Percentiles rank a stretch among this genome's conserved stretches.
phyloP scores from a whole-genome alignment of 2,797 vertebrate genomes.

The Hyperoplus immaculatus region DNA sequence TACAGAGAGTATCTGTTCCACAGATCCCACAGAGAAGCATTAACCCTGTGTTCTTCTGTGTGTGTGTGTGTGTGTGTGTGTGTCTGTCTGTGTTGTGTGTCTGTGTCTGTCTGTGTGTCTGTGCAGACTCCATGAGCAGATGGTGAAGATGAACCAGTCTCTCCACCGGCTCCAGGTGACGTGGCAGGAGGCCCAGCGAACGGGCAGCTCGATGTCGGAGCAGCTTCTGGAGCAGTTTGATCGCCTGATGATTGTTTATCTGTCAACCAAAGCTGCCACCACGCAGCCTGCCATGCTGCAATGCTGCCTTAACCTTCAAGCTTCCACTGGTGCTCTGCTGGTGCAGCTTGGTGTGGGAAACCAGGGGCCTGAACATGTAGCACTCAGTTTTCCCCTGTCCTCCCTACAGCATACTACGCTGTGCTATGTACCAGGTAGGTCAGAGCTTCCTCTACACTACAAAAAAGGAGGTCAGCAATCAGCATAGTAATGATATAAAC shows the following conservation, averaged over 20 bases:
- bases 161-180: constrained; percentile 97
- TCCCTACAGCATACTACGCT: constrained; percentile 86
- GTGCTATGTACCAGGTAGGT: constrained; percentile 94
- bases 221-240: constrained; percentile 97
- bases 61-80: neutral
- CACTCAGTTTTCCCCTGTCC: constrained; percentile 91
- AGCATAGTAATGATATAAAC: neutral
- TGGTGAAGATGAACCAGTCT: constrained; percentile 99
- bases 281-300: constrained; percentile 95
- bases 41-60: constrained; percentile 4
- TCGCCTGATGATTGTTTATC: constrained; percentile 96
- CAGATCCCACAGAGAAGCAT: neutral
- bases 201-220: constrained; percentile 90
- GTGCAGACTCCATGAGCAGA: constrained; percentile 95
- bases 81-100: constrained; percentile 25
- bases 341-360: constrained; percentile 94
- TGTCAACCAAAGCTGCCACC: constrained; percentile 95
- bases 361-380: constrained; percentile 88
- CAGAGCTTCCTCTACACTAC: neutral
- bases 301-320: constrained; percentile 96
- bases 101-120: constrained; percentile 30
- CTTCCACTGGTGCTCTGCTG: constrained; percentile 93
- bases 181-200: constrained; percentile 95
- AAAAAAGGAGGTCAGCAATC: constrained; percentile 1
- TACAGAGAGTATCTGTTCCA: constrained; percentile 6